These are phyloP conservation scores for Rhea pennata DNA, from an alignment of 2,113 vertebrate genomes.

Conservation along the genomic window DNA sequence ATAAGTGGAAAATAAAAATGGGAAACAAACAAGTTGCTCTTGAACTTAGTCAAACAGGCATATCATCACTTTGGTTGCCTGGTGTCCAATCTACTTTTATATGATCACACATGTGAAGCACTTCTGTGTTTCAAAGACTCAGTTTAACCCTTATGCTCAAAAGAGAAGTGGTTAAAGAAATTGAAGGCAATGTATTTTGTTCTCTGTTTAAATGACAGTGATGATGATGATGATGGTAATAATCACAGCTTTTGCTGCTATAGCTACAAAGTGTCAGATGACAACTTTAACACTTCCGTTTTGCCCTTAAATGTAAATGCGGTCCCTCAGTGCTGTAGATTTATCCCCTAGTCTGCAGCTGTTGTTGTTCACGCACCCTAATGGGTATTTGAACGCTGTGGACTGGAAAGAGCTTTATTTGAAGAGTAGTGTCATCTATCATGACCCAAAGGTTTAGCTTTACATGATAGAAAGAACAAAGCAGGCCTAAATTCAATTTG, in stretches of 20 bases:
- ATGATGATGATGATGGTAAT: not conserved
- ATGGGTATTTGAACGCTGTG: not conserved
- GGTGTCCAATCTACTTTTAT: not conserved
- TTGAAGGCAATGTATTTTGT: not conserved
- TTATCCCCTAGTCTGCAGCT: not conserved
- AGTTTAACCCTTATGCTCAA: not conserved
- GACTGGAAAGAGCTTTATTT: not conserved
- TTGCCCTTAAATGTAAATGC: not conserved
- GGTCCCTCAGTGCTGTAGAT: not conserved
- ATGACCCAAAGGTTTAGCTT: not conserved
- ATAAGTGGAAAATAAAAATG: not conserved
- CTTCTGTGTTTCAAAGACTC: not conserved
- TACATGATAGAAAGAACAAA: not conserved
- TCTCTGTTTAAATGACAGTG: not conserved
- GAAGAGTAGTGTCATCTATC: conserved; percentile 72
- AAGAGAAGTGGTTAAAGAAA: not conserved
- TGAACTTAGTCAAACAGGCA: not conserved
- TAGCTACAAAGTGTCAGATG: not conserved
- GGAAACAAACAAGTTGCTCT: not conserved
- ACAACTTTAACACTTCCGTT: not conserved
- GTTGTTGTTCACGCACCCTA: not conserved
- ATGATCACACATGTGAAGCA: not conserved
- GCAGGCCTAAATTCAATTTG: not conserved
- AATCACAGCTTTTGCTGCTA: not conserved
- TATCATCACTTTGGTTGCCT: not conserved